A percentile compares a stretch with the other conserved stretches of the same genome.
Conservation (phyloP, 2,888 invertebrate genomes). For the Dicroscelio sp. region DNA sequence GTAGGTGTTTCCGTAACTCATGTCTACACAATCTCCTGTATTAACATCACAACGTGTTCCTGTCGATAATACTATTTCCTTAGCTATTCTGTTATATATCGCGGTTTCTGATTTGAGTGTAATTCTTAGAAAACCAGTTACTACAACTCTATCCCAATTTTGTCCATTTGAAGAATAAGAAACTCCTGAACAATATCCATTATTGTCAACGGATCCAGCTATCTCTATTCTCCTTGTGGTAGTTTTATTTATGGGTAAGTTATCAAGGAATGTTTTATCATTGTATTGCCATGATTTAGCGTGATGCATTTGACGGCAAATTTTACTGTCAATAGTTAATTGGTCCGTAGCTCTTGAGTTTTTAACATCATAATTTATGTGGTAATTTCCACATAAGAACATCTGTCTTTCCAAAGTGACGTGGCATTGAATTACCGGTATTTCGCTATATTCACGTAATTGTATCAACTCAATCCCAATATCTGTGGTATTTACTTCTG, state of each 20-base stretch:
- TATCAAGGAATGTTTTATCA: background rate
- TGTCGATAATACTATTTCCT: too few relatives aligned
- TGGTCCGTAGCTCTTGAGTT: too few relatives aligned
- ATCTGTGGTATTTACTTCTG: background rate
- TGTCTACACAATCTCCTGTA: too few relatives aligned
- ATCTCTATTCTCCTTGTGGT: background rate
- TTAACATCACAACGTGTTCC: too few relatives aligned
- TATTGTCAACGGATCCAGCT: background rate
- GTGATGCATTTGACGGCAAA: background rate
- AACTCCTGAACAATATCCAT: background rate
- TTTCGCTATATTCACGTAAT: background rate
- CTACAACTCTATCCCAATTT: background rate
- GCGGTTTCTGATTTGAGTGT: too few relatives aligned
- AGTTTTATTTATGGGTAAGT: background rate
- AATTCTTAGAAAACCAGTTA: conserved; percentile 47
- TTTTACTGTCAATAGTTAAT: too few relatives aligned
- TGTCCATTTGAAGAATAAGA: conserved; percentile 33
- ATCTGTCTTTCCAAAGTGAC: background rate
- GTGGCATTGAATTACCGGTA: background rate
- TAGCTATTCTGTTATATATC: too few relatives aligned
- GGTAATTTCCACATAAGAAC: background rate
- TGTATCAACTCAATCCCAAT: conserved; percentile 1
- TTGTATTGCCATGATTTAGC: background rate
- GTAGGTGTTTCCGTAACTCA: too few relatives aligned
- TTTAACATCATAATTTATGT: background rate